Base-by-base conservation (phyloP, 2,113 vertebrate genomes). In the Phrynosoma platyrhinos region DNA sequence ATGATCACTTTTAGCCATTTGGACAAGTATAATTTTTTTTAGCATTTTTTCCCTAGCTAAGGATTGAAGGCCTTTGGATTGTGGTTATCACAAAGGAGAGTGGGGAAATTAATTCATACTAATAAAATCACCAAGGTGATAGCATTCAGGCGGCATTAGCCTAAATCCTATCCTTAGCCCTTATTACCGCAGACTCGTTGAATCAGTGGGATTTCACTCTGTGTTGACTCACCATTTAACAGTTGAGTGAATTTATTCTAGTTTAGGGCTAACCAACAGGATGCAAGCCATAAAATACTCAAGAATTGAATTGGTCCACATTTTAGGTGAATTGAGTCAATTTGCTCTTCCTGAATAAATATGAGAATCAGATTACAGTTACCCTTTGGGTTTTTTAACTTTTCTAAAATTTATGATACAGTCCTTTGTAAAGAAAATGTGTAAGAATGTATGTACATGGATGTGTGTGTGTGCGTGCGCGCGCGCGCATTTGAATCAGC, bases 121-220 rank as follows among this genome's bases (percentile, higher is more conserved):
- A 36, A 0, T 30, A 0, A 0, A 71, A 27, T 52, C 40, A 81
- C 21, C 23, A n/a, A 14, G 52, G 23, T 40, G 20, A 27, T 69
- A 82, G 9, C 62, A 32, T 32, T 76, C n/a, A 27, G 32, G 9
- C 40, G 32, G 32, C 18, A 87, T 58, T 58, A 58, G 55, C 55
- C 10, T 58, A 58, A 58, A 58, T 58, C 14, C 55, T 58, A 10
- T 58, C 14, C 2, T 16, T 58, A 58, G 55, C 14, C 55, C 10
- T 58, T 58, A 58, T 16, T 58, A 58, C 14, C 9, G 10, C 10
- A 58, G 55, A 58, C 10, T 58, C 14, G 14, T 58, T 58, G 55
- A 58, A 58, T 10, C 10, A 58, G 55, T 58, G 55, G 55, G 55
- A 58, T 58, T 58, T 58, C 9, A 10, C 14, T 58, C 55, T 58